These are phyloP conservation scores for Diachasma alloeum DNA, from an alignment of 1,140 invertebrate species.

Conservation along the genomic window DNA sequence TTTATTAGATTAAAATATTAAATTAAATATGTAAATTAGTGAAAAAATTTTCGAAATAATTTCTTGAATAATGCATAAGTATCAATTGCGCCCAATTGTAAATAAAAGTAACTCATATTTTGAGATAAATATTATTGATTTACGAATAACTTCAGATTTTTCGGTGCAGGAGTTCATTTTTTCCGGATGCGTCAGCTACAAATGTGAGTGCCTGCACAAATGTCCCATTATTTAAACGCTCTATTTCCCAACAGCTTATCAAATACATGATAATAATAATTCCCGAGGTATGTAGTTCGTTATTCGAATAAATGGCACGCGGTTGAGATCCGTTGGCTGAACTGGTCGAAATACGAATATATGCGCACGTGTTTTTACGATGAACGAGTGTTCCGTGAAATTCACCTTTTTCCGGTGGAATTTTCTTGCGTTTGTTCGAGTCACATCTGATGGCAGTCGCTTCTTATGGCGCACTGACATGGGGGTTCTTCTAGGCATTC, in stretches of 20 bases:
- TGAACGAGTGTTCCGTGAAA: neutral
- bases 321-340: slow-evolving; percentile 1
- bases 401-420: neutral
- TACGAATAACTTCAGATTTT: neutral
- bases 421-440: neutral
- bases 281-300: slow-evolving; percentile 41
- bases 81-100: too few species aligned
- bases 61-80: too few species aligned
- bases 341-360: neutral
- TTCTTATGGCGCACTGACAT: too few species aligned
- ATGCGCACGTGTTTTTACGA: neutral
- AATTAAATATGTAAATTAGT: too few species aligned
- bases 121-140: neutral
- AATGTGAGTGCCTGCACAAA: slow-evolving; percentile 12
- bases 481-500: too few species aligned
- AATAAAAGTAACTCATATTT: neutral
- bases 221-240: slow-evolving; percentile 50
- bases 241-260: slow-evolving; percentile 53
- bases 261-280: slow-evolving; percentile 42
- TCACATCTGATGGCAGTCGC: too few species aligned
- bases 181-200: slow-evolving; percentile 9
- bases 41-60: too few species aligned
- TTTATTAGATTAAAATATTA: too few species aligned
- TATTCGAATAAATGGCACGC: slow-evolving; percentile 46
- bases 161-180: neutral